These are phyloP conservation scores for Microchrysa polita DNA, from an alignment of 2,888 invertebrate species.

Conservation along the genomic window DNA sequence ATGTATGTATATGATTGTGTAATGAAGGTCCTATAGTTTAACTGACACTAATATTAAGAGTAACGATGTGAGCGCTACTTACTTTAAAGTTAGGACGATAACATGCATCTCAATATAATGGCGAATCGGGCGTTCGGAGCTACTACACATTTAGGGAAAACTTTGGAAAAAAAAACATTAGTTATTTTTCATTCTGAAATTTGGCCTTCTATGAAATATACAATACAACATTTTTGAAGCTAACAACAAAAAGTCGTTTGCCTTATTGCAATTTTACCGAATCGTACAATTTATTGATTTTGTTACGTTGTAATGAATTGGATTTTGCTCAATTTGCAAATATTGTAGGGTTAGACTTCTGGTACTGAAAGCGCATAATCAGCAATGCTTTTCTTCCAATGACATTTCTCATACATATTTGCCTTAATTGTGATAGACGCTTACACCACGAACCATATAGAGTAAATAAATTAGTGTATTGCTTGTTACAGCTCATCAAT, in stretches of 20 bases:
- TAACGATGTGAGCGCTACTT: too few relatives aligned
- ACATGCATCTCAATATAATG: conserved; percentile 47
- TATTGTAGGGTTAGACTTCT: conserved; percentile 5
- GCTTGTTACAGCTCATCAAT: too few relatives aligned
- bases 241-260: conserved; percentile 28
- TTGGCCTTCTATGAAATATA: conserved; percentile 40
- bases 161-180: conserved; percentile 27
- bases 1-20: too few relatives aligned
- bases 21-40: too few relatives aligned
- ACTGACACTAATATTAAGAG: too few relatives aligned
- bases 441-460: too few relatives aligned
- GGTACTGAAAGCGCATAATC: too few relatives aligned
- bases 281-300: conserved; percentile 44
- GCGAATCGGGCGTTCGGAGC: conserved; percentile 62
- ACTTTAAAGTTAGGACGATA: neutral
- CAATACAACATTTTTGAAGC: conserved; percentile 5
- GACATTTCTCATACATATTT: too few relatives aligned
- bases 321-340: too few relatives aligned
- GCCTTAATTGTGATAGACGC: too few relatives aligned
- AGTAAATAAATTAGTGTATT: too few relatives aligned
- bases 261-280: conserved; percentile 45
- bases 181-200: conserved; percentile 9
- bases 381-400: too few relatives aligned
- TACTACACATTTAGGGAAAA: conserved; percentile 53
- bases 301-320: conserved; percentile 15